Base-by-base conservation (phyloP, 1,140 invertebrate species). In the Leucophenga varia region DNA sequence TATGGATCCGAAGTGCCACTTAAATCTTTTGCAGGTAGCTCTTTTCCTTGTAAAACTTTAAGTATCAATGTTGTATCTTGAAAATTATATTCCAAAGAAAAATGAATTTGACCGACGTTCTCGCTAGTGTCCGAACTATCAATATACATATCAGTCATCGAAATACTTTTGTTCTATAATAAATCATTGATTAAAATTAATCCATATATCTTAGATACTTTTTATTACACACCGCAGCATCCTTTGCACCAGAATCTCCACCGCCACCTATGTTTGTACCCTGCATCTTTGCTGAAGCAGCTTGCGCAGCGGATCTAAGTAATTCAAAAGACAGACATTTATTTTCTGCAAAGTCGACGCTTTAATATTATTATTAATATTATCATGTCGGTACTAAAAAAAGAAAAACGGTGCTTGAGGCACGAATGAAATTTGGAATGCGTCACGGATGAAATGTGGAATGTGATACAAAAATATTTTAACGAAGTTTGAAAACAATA, bases 1-100 rank as follows among this genome's bases (percentile, higher is more conserved):
- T 95, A 95, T 1, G 92, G 91, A 78, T 95, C 92, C 3, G 92
- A 95, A 9, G 93, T 96, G 3, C 93, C 94, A 41, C 91, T 92
- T 55, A 96, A 81, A 77, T 97, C 94, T 79, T 95, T 96, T 6
- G 93, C 93, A 45, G 93, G 91, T 20, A 97, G 79, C 58, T 94
- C 91, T 79, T 93, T 95, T 71, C 91, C 93, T 88, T 93, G 91
- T 64, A 93, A 85, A 63, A 95, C 92, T 77, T 88, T 89, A 52
- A 96, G 78, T 54, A 95, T 93, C 60, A 96, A 84, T 35, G 93
- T 96, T 49, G 90, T 91, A 61, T 92, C 91, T 79, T 94, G 91
- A 78, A 95, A 95, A 79, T 97, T 92, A 76, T 97, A 97, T 76
- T 94, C 91, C 61, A 97, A 78, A 35, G 89, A 93, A 79, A 97